These are phyloP conservation scores for Tanypteryx hageni DNA, from an alignment of 2,888 invertebrate species.

Conservation along the genomic window DNA sequence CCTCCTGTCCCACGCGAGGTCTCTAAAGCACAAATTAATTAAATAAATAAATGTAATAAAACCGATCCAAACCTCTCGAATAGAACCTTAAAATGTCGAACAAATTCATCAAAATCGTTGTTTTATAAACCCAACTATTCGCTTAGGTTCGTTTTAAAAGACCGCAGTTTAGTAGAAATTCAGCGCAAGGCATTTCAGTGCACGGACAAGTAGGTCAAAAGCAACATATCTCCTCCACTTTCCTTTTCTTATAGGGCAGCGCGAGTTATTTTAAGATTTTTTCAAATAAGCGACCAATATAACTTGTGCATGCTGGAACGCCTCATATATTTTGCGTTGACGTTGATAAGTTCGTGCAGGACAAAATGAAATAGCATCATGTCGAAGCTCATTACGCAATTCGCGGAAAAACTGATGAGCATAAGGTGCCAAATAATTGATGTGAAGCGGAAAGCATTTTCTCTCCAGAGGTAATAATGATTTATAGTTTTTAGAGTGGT, in stretches of 20 bases:
- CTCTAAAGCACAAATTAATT: no score
- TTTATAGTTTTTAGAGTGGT: not conserved
- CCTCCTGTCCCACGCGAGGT: not conserved
- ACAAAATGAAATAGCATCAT: not conserved
- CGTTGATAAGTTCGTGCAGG: not conserved
- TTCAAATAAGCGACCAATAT: not conserved
- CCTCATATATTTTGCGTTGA: not conserved
- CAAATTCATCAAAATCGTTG: not conserved
- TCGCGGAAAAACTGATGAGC: not conserved
- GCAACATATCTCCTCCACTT: conserved; percentile 35
- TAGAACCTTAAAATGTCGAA: not conserved
- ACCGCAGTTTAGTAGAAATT: not conserved
- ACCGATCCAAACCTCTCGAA: not conserved
- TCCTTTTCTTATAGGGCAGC: conserved; percentile 43
- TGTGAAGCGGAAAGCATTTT: not conserved
- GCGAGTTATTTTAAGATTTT: not conserved
- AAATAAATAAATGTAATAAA: not conserved
- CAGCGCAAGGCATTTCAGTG: conserved; percentile 5
- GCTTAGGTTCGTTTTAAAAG: not conserved
- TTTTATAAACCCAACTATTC: not conserved
- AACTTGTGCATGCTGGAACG: not conserved
- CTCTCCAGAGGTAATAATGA: not conserved
- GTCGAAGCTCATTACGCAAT: not conserved
- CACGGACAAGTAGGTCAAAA: conserved; percentile 49
- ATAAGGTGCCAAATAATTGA: not conserved